Conservation (phyloP, 2,113 vertebrate genomes). For the Periophthalmus modestus region DNA sequence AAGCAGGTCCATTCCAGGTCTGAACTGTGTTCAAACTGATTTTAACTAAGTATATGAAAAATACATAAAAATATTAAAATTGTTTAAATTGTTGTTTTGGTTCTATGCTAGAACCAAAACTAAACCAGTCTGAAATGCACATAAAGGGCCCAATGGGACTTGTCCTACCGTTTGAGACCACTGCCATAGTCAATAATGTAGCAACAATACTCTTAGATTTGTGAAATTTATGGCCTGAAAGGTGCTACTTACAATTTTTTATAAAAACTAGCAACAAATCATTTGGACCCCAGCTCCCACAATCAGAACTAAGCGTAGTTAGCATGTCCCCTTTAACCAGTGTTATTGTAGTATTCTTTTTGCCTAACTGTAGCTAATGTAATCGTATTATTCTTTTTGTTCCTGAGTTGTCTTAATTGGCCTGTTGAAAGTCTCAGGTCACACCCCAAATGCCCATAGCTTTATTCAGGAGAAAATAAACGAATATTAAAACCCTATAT, state of each 20-base stretch:
- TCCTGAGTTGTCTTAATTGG: slow-evolving; percentile 4
- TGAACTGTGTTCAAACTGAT: not conserved
- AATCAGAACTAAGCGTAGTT: slow-evolving; percentile 24
- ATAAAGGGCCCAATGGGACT: not conserved
- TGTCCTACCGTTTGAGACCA: not conserved
- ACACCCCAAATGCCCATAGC: slow-evolving; percentile 17
- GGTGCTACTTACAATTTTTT: slow-evolving; percentile 28
- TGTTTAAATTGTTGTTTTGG: too few species aligned
- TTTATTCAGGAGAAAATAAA: slow-evolving; percentile 23
- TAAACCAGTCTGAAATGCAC: not conserved
- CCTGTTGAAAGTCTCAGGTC: slow-evolving; percentile 22
- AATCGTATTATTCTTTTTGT: slow-evolving; percentile 17
- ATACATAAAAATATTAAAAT: too few species aligned
- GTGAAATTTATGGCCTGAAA: slow-evolving; percentile 19
- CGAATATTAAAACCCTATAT: slow-evolving; percentile 25
- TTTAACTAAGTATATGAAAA: too few species aligned
- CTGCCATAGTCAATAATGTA: slow-evolving; percentile 58
- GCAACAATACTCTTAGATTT: slow-evolving; percentile 32
- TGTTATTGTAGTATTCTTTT: not conserved
- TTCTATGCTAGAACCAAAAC: not conserved
- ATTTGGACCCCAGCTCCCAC: not conserved
- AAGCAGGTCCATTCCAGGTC: not conserved
- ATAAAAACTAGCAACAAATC: not conserved
- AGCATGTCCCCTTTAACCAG: slow-evolving; percentile 11
- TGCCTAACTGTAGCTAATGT: slow-evolving; percentile 9